A percentile compares a stretch with the other conserved stretches of the same genome.
These are phyloP conservation scores for Poeciliopsis retropinna DNA, from an alignment of 2,113 vertebrate species.

Conservation along the genomic window DNA sequence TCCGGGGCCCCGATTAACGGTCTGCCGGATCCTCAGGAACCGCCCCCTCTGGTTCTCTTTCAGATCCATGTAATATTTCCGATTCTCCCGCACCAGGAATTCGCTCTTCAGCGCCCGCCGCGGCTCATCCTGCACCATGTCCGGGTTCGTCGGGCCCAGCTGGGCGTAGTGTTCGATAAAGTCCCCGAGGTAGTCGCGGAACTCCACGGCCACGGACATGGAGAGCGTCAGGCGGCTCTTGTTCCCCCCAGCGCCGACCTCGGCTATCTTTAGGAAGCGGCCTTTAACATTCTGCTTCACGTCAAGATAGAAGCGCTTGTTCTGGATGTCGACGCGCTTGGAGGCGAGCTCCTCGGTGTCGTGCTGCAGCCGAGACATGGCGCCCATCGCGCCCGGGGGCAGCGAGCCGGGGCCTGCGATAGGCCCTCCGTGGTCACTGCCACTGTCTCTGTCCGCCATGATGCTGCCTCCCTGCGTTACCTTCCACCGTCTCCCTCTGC, in stretches of 20 bases:
- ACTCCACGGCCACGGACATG: constrained; percentile 97
- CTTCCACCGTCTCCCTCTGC: constrained; percentile 89
- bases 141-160: constrained; percentile 94
- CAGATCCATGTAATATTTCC: constrained; percentile 99
- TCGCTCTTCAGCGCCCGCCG: constrained; percentile 97
- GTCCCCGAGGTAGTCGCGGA: constrained; percentile 98
- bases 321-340: constrained; percentile 96
- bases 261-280: constrained; percentile 96
- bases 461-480: constrained; percentile 88
- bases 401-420: constrained; percentile 86
- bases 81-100: constrained; percentile 97
- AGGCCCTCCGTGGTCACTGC: constrained; percentile 93
- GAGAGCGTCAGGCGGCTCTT: constrained; percentile 96
- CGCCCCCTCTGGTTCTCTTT: constrained; percentile 99
- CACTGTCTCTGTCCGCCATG: constrained; percentile 97
- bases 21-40: constrained; percentile 97
- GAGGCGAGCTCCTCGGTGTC: constrained; percentile 97
- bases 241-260: constrained; percentile 93
- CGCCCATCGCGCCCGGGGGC: constrained; percentile 83
- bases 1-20: constrained; percentile 96
- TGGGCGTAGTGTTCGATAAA: constrained; percentile 99
- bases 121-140: constrained; percentile 93
- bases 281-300: constrained; percentile 97
- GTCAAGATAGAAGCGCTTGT: constrained; percentile 96
- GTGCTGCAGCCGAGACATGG: constrained; percentile 90